Base-by-base conservation (phyloP, 2,797 vertebrate genomes). In the Buphagus erythrorhynchus region DNA sequence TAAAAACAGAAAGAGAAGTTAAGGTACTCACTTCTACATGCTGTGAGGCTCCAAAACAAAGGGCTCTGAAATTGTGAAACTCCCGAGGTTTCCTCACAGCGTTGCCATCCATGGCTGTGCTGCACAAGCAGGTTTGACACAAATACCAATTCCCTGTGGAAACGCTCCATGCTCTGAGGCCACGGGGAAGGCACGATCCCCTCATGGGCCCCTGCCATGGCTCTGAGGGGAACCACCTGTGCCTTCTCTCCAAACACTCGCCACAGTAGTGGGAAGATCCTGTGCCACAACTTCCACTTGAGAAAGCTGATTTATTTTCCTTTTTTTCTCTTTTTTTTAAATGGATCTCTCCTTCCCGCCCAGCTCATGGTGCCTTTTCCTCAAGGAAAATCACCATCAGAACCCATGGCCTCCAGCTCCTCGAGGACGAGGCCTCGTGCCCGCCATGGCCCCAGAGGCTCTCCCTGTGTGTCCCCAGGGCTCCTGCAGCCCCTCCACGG, bases 181-280 rank as follows among this genome's bases (percentile, higher is more conserved):
- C 11, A 4, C 0, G 6, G 22, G 36, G 36, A 45, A 29, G 21
- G 33, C 8, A 36, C 0, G 0, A 10, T 11, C 4, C 16, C 46
- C 21, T 61, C 79, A 54, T 10, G 25, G 25, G 40, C 16, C 5
- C 15, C 29, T 3, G 0, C 21, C 20, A 4, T 0, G 10, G 36
- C 61, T 24, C 45, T 17, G n/a, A 80, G 29, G 21, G 10, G 40
- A 22, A 49, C 11, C 0, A 0, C 29, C 33, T 11, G 8, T 0
- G 0, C 33, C 46, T n/a, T 24, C 62, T 36, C 29, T 65, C 43
- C 33, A 10, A 46, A 72, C n/a, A 57, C 22, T 11, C 35, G 7
- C 18, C 7, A 2, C 36, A 49, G 11, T 0, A 31, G 16, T 16
- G 43, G 26, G 7, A 66, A 67, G 9, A 38, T 19, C 28, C 38